Base-by-base conservation (phyloP, 2,888 invertebrate species). In the Lepetodrilus schrolli region DNA sequence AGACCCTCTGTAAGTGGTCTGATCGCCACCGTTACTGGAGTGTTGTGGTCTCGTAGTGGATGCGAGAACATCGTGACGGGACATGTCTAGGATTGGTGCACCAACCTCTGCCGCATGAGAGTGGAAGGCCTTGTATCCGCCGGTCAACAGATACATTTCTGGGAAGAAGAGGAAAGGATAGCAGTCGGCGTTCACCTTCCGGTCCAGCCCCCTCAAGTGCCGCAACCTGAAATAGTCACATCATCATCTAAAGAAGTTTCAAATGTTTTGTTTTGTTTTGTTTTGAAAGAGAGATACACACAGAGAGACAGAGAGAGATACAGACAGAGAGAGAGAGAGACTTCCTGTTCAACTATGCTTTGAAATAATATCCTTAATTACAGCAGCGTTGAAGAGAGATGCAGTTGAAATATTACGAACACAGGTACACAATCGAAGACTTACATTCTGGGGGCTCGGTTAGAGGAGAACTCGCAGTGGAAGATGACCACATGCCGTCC, bases 131-230 rank as follows among this genome's bases (percentile, higher is more conserved):
- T 95, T 94, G 91, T 96, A 96, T 48, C 96, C 96, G 1, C 96
- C 96, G 86, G 96, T 94, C 21, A 98, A 92, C 1, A 98, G 92
- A 91, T 98, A 98, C 1, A 97, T 92, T 90, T 98, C 98, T 0
- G 98, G 98, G 92, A 95, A 96, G 87, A 95, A 92, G 0, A 98
- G 92, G 0, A 93, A 92, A 0, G 98, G 98, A 91, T 97, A 98
- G 75, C 92, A 92, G 70, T 94, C 94, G 74, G 93, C 93, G 91
- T 98, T 96, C 48, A 93, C 91, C n/a, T 93, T 93, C 0, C 98
- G 93, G 91, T 98, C 98, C 23, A 94, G 91, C 66, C 94, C 94
- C 4, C 98, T 93, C 71, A 98, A 92, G 90, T 94, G 95, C 1
- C 96, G 94, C 47, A 94, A 95, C 87, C 95, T 95, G 91, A 0